phyloP scores from a whole-genome alignment of 2,113 vertebrate genomes.

The Urocitellus parryii region DNA sequence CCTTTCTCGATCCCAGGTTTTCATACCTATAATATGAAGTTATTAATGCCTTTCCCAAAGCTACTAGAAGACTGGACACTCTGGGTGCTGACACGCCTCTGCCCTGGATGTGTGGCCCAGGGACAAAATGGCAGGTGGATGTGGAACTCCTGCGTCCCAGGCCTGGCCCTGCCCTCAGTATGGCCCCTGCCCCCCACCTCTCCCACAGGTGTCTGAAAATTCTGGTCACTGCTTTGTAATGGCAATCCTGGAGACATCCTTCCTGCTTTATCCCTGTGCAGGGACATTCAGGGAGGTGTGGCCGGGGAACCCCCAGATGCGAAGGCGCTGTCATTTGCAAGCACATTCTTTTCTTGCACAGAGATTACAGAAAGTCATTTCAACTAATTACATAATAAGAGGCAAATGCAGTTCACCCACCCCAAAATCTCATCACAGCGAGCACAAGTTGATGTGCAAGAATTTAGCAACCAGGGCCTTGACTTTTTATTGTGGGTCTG shows the following conservation, averaged over 20 bases:
- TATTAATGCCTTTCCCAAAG: not conserved
- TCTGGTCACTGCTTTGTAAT: not conserved
- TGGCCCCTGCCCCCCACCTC: rapidly evolving
- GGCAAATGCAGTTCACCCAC: not conserved
- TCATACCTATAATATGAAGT: not conserved
- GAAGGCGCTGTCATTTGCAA: not conserved
- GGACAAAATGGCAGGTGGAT: not conserved
- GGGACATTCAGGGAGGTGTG: rapidly evolving
- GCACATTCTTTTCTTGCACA: not conserved
- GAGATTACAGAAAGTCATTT: not conserved
- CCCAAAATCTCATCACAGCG: not conserved
- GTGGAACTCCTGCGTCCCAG: not conserved
- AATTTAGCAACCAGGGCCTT: not conserved
- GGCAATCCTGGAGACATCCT: not conserved
- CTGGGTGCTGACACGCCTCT: rapidly evolving
- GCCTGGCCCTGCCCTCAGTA: no score
- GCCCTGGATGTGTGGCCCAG: not conserved
- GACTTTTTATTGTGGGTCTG: not conserved
- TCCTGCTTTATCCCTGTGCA: not conserved
- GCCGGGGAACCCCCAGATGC: not conserved
- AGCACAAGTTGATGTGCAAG: not conserved
- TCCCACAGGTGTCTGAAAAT: rapidly evolving
- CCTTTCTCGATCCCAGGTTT: not conserved
- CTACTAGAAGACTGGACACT: not conserved
- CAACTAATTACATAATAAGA: not conserved